phyloP scores from a whole-genome alignment of 2,888 invertebrate genomes.

The Aplocera efformata region DNA sequence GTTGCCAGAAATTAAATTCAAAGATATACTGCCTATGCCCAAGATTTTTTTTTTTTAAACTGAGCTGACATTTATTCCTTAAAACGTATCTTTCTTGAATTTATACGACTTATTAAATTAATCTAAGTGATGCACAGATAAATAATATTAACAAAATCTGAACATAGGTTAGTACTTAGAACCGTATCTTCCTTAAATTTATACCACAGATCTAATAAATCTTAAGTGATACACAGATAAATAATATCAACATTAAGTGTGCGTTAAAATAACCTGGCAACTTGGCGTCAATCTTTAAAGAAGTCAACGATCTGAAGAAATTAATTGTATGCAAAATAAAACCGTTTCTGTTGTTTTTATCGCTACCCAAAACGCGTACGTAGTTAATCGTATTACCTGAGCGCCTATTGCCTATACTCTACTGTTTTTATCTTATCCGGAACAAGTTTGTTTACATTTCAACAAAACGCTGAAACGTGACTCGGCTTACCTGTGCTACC shows the following conservation, averaged over 20 bases:
- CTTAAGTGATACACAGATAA: no score
- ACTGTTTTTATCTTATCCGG: constrained; percentile 77
- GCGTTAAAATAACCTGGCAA: background rate
- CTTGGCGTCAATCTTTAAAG: constrained; percentile 4
- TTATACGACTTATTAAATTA: no score
- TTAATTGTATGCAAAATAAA: constrained; percentile 14
- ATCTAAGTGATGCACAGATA: no score
- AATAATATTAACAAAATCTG: no score
- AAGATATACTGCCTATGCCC: no score
- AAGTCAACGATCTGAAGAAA: constrained; percentile 17
- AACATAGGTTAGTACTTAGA: no score
- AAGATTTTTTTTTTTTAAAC: no score
- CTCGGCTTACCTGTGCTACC: constrained; percentile 64
- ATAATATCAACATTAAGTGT: constrained; percentile 1
- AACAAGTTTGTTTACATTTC: constrained; percentile 78
- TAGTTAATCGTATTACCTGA: constrained; percentile 28
- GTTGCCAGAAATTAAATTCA: no score
- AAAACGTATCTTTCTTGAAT: no score
- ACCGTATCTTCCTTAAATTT: no score
- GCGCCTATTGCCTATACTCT: constrained; percentile 34
- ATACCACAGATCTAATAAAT: no score
- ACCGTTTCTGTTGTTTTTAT: constrained; percentile 34
- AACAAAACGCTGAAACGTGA: constrained; percentile 75
- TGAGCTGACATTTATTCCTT: no score
- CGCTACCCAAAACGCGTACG: constrained; percentile 43